Conservation (phyloP, 2,113 vertebrate species). For the Piaya cayana region DNA sequence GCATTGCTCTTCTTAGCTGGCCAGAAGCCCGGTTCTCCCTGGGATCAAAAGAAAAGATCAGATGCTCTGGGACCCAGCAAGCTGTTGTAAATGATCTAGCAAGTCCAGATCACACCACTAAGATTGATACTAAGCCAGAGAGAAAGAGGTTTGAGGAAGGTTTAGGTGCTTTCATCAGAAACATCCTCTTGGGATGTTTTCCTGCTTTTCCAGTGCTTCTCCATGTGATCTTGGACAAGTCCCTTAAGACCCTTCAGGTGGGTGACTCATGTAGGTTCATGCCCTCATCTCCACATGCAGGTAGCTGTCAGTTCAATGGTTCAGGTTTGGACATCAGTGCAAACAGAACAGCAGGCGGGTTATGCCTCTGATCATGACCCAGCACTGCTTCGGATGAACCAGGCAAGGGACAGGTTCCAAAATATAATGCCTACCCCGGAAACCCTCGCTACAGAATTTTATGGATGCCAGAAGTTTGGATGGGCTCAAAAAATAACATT, state of each 20-base stretch:
- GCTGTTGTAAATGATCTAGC: not conserved
- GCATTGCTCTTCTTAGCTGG: slow-evolving; percentile 25
- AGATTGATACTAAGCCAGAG: not conserved
- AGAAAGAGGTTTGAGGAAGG: not conserved
- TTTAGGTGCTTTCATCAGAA: not conserved
- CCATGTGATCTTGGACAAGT: not conserved
- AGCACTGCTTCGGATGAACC: not conserved
- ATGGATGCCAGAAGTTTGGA: not conserved
- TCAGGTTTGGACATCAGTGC: not conserved
- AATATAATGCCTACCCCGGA: not conserved
- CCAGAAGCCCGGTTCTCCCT: not conserved
- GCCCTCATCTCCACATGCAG: not conserved
- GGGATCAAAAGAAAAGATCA: slow-evolving; percentile 29
- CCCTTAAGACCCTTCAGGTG: not conserved
- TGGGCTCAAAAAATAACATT: not conserved
- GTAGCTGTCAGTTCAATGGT: not conserved
- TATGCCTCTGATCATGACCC: not conserved
- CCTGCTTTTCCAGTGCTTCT: not conserved
- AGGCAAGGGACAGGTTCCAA: not conserved
- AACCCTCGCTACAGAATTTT: not conserved
- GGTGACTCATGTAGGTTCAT: not conserved
- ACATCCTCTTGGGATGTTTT: not conserved
- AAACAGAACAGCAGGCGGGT: not conserved
- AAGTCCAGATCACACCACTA: not conserved
- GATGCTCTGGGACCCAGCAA: not conserved